Conservation (phyloP, 2,888 invertebrate species). For the Andricus curvator region DNA sequence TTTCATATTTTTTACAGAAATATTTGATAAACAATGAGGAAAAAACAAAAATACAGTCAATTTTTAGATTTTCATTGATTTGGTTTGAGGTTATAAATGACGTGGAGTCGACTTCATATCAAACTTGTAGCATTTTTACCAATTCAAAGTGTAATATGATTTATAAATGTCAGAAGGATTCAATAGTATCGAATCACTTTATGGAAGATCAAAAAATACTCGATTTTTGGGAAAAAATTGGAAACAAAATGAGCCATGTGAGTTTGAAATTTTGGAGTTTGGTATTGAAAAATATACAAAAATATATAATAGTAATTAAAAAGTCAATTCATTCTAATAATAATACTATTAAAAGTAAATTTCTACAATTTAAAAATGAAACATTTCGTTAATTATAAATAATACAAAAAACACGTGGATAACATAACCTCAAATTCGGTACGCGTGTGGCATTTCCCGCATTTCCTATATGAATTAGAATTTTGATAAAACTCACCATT, state of each 20-base stretch:
- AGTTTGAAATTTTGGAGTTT: not conserved
- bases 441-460: not conserved
- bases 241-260: not conserved
- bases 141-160: not conserved
- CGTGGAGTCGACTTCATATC: not conserved
- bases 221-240: not conserved
- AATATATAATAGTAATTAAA: not conserved
- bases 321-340: not conserved
- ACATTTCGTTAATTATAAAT: not conserved
- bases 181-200: not conserved
- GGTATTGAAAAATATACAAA: not conserved
- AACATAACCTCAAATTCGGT: slow-evolving; percentile 53
- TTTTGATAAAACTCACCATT: slow-evolving; percentile 67
- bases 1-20: too few relatives aligned
- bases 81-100: not conserved
- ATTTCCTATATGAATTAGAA: not conserved
- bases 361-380: not conserved
- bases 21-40: too few relatives aligned
- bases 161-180: not conserved
- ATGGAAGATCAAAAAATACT: not conserved
- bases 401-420: slow-evolving; percentile 50
- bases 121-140: not conserved
- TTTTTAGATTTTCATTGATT: too few relatives aligned
- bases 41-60: too few relatives aligned
- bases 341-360: not conserved